Base-by-base conservation (phyloP, 2,113 vertebrate species). In the Perognathus longimembris region DNA sequence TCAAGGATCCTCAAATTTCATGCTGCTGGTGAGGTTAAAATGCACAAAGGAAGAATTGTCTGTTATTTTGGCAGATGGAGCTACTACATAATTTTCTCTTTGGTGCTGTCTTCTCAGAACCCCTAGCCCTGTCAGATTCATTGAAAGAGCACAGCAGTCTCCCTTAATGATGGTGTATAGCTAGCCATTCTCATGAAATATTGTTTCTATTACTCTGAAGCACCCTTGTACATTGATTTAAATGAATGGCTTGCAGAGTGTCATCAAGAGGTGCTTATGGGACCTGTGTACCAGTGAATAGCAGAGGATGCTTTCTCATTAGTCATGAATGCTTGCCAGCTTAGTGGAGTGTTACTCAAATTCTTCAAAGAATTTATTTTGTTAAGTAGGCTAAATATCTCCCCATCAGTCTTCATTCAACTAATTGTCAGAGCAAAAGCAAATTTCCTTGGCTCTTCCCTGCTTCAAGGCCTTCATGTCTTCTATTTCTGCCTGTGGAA, bases 1-100 rank as follows among this genome's bases (percentile, higher is more conserved):
- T 89, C n/a, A 89, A 85, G 61, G 73, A 71, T 66, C 14, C 77
- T 94, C 40, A 87, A 28, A 70, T 90, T 77, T 70, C 57, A 79
- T 34, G 67, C 82, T 50, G 3, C 59, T 73, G 36, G 45, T 61
- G 66, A 85, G 42, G 42, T 40, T 73, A 76, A 78, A 75, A 66
- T 40, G 24, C 40, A 78, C 79, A 59, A 54, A 70, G 42, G n/a
- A 70, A 85, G n/a, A 80, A 40, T 61, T 69, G 20, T 75, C 61
- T 81, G 15, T 26, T 42, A 66, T 66, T 79, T 69, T 76, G 45
- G 28, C 45, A 75, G 30, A 61, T 32, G 7, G 77, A 57, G 0
- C 12, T 21, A 30, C 50, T 30, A 2, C n/a, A 94, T 50, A 90
- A 69, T 21, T 40, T 80, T 69, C 30, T 21, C 3, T 45, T n/a